Conservation (phyloP, 2,113 vertebrate genomes). For the Oncorhynchus clarkii region DNA sequence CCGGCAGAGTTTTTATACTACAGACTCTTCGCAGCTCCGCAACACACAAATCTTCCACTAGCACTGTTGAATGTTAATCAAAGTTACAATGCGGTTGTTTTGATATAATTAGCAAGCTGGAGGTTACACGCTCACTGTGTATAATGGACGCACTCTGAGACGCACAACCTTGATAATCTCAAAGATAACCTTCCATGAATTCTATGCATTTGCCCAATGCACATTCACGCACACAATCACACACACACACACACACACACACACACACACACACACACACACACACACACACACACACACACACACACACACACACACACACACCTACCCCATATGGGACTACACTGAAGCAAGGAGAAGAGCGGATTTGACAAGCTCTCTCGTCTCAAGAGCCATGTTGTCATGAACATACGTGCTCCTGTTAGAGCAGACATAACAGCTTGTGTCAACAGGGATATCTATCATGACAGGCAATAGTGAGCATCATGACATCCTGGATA, state of each 20-base stretch:
- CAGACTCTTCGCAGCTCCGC: constrained; percentile 43
- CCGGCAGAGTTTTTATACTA: constrained; percentile 35
- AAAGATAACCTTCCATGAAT: neutral
- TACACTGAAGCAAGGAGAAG: neutral
- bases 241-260: no score
- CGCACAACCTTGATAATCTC: constrained; percentile 4
- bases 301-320: neutral
- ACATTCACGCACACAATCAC: neutral
- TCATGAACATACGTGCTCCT: neutral
- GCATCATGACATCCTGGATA: neutral
- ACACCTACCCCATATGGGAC: neutral
- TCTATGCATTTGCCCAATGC: neutral
- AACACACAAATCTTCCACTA: constrained; percentile 47
- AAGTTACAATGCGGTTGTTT: constrained; percentile 39
- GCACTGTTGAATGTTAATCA: constrained; percentile 60
- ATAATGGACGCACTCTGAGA: neutral
- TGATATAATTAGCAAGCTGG: constrained; percentile 21
- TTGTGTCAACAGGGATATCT: neutral
- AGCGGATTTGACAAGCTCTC: neutral
- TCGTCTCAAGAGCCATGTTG: neutral
- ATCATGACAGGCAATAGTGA: neutral
- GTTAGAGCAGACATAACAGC: neutral
- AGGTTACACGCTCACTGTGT: neutral
- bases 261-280: no score
- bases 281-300: no score